These are phyloP conservation scores for Pavo muticus DNA, from an alignment of 2,113 vertebrate species.

Conservation along the genomic window DNA sequence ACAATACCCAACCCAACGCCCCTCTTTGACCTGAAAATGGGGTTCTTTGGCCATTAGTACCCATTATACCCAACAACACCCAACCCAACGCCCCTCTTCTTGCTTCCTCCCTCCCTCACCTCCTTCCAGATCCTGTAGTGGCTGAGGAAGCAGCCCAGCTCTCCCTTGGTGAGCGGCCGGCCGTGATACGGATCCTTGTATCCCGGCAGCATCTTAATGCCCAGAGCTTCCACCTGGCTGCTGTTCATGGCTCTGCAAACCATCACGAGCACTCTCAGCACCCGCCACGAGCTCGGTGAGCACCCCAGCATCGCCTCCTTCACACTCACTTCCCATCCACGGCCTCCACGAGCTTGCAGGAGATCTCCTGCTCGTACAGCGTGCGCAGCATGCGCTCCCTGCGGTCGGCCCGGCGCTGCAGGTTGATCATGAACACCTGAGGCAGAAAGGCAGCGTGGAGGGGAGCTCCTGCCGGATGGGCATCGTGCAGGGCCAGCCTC, in stretches of 20 bases:
- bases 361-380: conserved; percentile 82
- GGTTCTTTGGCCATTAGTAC: no score
- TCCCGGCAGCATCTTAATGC: conserved; percentile 91
- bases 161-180: conserved; percentile 90
- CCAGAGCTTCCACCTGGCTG: conserved; percentile 84
- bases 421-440: conserved; percentile 95
- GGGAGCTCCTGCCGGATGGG: no score
- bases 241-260: conserved; percentile 87
- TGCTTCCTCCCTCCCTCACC: no score
- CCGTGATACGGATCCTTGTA: conserved; percentile 92
- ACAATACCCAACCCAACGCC: no score
- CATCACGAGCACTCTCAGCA: no score
- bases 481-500: no score
- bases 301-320: no score
- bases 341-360: conserved; percentile 81
- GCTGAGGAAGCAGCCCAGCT: conserved; percentile 94
- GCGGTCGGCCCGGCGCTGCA: conserved; percentile 83
- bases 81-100: no score
- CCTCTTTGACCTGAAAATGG: no score
- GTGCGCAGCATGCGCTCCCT: conserved; percentile 85
- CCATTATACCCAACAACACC: no score
- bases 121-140: conserved; percentile 92
- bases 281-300: no score
- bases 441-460: no score
- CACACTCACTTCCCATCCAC: conserved; percentile 83